phyloP scores from a whole-genome alignment of 2,888 invertebrate species.

The Cheilosia urbana region DNA sequence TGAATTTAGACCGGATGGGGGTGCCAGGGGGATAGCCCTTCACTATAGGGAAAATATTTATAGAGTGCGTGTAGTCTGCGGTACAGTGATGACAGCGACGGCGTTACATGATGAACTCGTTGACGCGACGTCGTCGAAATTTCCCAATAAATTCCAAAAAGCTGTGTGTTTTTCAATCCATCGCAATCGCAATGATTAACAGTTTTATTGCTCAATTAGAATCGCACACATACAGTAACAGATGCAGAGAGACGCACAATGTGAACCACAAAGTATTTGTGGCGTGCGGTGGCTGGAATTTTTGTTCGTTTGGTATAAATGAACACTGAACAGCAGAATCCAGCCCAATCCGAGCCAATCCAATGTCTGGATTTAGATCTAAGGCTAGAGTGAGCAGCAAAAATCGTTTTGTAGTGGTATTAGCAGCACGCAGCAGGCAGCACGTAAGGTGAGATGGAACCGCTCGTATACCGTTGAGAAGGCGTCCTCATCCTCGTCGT shows the following conservation, averaged over 20 bases:
- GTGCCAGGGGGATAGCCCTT: slow-evolving; percentile 34
- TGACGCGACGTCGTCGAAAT: slow-evolving; percentile 53
- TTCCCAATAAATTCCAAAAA: slow-evolving; percentile 68
- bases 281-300: slow-evolving; percentile 43
- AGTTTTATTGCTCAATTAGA: slow-evolving; percentile 74
- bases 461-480: slow-evolving; percentile 57
- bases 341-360: slow-evolving; percentile 2
- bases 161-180: slow-evolving; percentile 34
- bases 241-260: not conserved
- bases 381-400: slow-evolving; percentile 26
- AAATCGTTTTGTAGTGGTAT: slow-evolving; percentile 47
- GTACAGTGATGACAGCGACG: slow-evolving; percentile 33
- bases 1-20: slow-evolving; percentile 69
- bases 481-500: slow-evolving; percentile 45
- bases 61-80: slow-evolving; percentile 40
- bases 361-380: slow-evolving; percentile 28
- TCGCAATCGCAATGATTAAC: slow-evolving; percentile 66
- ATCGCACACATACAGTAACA: slow-evolving; percentile 26
- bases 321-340: slow-evolving; percentile 12
- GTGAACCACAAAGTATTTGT: slow-evolving; percentile 2
- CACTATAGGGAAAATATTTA: slow-evolving; percentile 38
- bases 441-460: slow-evolving; percentile 48
- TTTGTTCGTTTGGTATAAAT: slow-evolving; percentile 20
- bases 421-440: slow-evolving; percentile 39
- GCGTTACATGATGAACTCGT: slow-evolving; percentile 58